Percentiles rank a stretch among this genome's conserved stretches.
These are phyloP conservation scores for Caenorhabditis virilis DNA, from an alignment of 2,888 invertebrate genomes.

Conservation along the genomic window DNA sequence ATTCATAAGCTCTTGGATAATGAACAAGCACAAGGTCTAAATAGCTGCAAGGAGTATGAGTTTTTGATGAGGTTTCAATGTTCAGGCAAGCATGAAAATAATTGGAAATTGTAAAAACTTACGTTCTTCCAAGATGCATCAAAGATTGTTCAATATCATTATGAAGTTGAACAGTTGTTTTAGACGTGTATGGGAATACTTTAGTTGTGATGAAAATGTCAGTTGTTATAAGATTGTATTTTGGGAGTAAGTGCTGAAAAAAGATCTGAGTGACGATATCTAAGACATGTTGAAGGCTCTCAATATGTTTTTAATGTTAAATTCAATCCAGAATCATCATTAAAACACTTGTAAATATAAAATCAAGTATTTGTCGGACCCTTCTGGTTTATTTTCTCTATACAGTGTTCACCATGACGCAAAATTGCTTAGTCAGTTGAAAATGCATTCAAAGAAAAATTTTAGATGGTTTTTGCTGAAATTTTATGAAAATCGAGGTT, in stretches of 20 bases:
- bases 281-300: too few relatives aligned
- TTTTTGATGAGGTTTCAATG: not conserved
- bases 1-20: conserved; percentile 78
- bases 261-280: too few relatives aligned
- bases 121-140: not conserved
- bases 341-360: too few relatives aligned
- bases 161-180: not conserved
- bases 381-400: too few relatives aligned
- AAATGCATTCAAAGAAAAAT: too few relatives aligned
- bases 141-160: not conserved
- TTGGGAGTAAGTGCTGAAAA: conserved; percentile 14
- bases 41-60: conserved; percentile 40
- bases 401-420: too few relatives aligned
- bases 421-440: too few relatives aligned
- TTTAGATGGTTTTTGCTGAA: too few relatives aligned
- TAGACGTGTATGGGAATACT: conserved; percentile 12
- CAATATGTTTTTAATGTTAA: too few relatives aligned
- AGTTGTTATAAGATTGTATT: conserved; percentile 3
- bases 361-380: too few relatives aligned
- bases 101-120: not conserved
- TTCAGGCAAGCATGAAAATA: not conserved
- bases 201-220: conserved; percentile 29
- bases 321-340: too few relatives aligned
- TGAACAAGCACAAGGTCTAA: conserved; percentile 75
- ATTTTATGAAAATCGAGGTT: too few relatives aligned